Conservation (phyloP, 2,797 vertebrate species). For the Dryobates pubescens region DNA sequence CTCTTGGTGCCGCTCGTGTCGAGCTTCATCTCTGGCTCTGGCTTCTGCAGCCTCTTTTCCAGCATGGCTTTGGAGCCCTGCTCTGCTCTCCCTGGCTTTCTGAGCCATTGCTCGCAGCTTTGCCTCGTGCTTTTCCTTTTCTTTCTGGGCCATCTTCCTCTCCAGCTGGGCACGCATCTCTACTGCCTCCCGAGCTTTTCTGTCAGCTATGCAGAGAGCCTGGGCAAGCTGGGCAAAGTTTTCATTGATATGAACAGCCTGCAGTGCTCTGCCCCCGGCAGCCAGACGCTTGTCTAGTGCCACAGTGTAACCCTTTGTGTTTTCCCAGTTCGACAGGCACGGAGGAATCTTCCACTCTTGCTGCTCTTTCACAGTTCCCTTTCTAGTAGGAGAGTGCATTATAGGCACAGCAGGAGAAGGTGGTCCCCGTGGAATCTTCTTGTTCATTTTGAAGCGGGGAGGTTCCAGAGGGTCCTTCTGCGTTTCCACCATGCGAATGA, state of each 20-base stretch:
- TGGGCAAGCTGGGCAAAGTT: slow-evolving; percentile 97
- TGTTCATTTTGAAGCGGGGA: slow-evolving; percentile 97
- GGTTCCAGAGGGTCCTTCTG: slow-evolving; percentile 99
- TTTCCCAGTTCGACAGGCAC: slow-evolving; percentile 99
- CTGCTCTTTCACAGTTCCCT: slow-evolving; percentile 99
- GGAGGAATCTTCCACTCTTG: slow-evolving; percentile 99
- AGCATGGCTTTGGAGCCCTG: slow-evolving; percentile 97
- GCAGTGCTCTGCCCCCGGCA: slow-evolving; percentile 93
- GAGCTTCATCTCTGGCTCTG: slow-evolving; percentile 94
- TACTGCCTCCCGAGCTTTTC: slow-evolving; percentile 97
- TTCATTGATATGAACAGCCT: too few relatives aligned
- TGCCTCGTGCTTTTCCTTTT: slow-evolving; percentile 98
- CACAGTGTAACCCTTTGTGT: slow-evolving; percentile 98
- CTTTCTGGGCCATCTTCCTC: slow-evolving; percentile 98
- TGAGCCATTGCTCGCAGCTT: slow-evolving; percentile 96
- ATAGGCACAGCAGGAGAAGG: slow-evolving; percentile 97
- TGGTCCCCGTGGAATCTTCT: slow-evolving; percentile 97
- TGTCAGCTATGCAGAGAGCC: slow-evolving; percentile 95
- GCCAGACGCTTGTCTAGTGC: slow-evolving; percentile 96
- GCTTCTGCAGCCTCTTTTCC: slow-evolving; percentile 95
- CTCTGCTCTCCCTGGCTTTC: slow-evolving; percentile 93
- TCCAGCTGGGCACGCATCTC: slow-evolving; percentile 99
- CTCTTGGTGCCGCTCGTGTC: slow-evolving; percentile 92
- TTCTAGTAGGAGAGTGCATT: slow-evolving; percentile 98
- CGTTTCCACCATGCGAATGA: slow-evolving; percentile 99